Percentiles rank a stretch among this genome's conserved stretches.
Conservation (phyloP, 2,888 invertebrate genomes). For the Steinernema carpocapsae region DNA sequence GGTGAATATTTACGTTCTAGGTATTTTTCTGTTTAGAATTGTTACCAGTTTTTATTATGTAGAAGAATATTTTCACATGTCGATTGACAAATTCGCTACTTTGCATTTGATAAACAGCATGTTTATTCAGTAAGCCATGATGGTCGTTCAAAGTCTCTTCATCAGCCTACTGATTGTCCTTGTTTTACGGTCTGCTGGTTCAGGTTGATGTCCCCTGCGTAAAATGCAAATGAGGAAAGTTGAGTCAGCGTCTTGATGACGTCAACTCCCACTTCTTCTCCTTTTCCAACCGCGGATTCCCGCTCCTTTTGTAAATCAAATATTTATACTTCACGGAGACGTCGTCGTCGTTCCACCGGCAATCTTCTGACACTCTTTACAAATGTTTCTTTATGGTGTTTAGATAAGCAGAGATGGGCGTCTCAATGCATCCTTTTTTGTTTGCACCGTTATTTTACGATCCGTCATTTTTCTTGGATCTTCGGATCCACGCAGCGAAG, state of each 20-base stretch:
- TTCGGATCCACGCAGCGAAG: not conserved
- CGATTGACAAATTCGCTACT: too few relatives aligned
- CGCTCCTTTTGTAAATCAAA: not conserved
- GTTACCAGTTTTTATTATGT: not conserved
- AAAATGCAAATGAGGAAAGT: not conserved
- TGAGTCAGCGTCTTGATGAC: too few relatives aligned
- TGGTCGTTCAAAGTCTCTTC: too few relatives aligned
- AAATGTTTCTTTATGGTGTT: slow-evolving; percentile 5
- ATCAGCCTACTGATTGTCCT: too few relatives aligned
- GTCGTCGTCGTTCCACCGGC: not conserved
- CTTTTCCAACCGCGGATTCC: not conserved
- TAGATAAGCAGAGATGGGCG: not conserved
- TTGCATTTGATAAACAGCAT: too few relatives aligned
- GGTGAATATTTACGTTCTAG: not conserved
- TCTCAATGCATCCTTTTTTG: not conserved
- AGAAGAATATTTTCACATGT: too few relatives aligned
- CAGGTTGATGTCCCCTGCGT: not conserved
- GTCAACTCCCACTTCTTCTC: not conserved
- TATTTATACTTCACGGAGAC: not conserved
- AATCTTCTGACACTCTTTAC: slow-evolving; percentile 7
- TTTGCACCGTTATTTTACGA: slow-evolving; percentile 19
- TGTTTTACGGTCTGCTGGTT: not conserved
- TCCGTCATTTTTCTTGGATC: not conserved
- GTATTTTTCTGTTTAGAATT: not conserved
- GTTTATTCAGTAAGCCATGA: too few relatives aligned